These are phyloP conservation scores for Ruditapes philippinarum DNA, from an alignment of 1,140 invertebrate genomes.

Conservation along the genomic window DNA sequence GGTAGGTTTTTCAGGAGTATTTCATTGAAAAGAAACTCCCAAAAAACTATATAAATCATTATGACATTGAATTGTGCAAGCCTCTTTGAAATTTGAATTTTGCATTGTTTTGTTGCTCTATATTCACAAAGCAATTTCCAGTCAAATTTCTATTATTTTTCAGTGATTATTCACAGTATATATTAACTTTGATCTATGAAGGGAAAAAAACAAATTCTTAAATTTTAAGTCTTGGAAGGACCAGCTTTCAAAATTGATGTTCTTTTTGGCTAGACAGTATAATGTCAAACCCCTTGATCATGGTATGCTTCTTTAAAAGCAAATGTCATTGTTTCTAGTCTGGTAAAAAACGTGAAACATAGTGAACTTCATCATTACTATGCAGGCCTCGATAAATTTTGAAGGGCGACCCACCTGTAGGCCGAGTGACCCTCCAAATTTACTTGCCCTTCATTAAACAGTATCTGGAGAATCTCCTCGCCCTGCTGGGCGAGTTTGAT, in stretches of 20 bases:
- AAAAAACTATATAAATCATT: background rate
- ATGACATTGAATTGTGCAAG: background rate
- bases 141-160: too few relatives aligned
- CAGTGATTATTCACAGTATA: background rate
- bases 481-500: too few relatives aligned
- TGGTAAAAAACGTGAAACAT: too few relatives aligned
- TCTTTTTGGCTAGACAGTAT: slow-evolving; percentile 22
- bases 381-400: too few relatives aligned
- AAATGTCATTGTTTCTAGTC: too few relatives aligned
- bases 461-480: too few relatives aligned
- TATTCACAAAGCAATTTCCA: too few relatives aligned
- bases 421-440: too few relatives aligned
- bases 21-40: background rate
- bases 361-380: too few relatives aligned
- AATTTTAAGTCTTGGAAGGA: background rate
- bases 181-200: background rate
- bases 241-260: slow-evolving; percentile 15
- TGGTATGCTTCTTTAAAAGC: too few relatives aligned
- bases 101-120: background rate
- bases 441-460: too few relatives aligned
- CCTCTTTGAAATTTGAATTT: background rate
- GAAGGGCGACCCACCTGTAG: too few relatives aligned
- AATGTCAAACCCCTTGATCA: background rate
- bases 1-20: background rate
- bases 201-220: background rate